Evolutionary conservation across 1,140 invertebrate species (phyloP).

Genomic region (Pectinophora gossypiella): DNA sequence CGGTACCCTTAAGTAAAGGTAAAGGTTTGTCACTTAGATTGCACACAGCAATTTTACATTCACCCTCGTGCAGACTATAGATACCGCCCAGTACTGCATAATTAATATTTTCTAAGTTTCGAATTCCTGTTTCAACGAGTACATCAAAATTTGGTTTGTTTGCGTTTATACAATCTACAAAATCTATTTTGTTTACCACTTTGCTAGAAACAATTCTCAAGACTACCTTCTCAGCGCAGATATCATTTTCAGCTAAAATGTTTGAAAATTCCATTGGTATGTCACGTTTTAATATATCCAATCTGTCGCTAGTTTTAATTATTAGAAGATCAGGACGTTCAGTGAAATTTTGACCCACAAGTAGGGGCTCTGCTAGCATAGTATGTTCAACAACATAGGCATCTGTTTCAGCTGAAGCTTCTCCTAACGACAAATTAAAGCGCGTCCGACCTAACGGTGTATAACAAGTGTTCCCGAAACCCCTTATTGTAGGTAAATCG

Average conservation of each 20-base stretch:
- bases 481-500: not conserved
- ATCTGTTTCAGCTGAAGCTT: not conserved
- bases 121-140: not conserved
- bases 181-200: not conserved
- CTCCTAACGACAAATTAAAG: not conserved
- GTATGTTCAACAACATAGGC: not conserved
- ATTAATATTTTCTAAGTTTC: not conserved
- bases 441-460: not conserved
- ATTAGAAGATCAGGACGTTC: not conserved
- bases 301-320: not conserved
- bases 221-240: not conserved
- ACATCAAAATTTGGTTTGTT: not conserved
- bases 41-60: not conserved
- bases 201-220: not conserved
- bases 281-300: not conserved
- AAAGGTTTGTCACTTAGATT: not conserved
- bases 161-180: not conserved
- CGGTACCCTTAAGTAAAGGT: not conserved
- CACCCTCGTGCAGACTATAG: not conserved
- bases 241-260: not conserved
- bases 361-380: not conserved
- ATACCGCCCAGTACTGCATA: not conserved
- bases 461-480: not conserved
- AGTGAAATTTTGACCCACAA: not conserved
- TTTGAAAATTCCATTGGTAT: not conserved